Conservation (phyloP, 2,113 vertebrate species). For the Oryzias melastigma region DNA sequence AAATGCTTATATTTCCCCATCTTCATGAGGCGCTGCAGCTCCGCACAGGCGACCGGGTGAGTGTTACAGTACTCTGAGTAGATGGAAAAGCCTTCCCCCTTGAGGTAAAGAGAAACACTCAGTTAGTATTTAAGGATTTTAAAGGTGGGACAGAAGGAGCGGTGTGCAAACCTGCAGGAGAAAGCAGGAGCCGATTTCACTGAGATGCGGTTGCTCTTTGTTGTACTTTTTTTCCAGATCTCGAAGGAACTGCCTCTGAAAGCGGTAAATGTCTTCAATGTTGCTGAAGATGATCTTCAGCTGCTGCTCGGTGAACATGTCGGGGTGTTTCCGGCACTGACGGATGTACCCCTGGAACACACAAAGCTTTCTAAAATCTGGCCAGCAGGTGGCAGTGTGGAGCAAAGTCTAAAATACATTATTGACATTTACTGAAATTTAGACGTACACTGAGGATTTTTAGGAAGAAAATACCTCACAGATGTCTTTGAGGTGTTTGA, state of each 20-base stretch:
- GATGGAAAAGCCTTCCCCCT: constrained; percentile 94
- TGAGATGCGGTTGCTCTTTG: constrained; percentile 91
- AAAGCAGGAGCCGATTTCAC: constrained; percentile 95
- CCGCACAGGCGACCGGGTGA: constrained; percentile 87
- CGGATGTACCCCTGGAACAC: constrained; percentile 90
- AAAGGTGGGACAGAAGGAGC: neutral
- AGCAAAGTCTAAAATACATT: constrained; percentile 1
- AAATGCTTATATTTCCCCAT: constrained; percentile 91
- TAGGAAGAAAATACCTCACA: constrained; percentile 81
- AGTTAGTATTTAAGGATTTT: neutral
- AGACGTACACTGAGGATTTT: neutral
- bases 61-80: constrained; percentile 98
- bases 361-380: constrained; percentile 24
- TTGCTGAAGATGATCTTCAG: constrained; percentile 96
- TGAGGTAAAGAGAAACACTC: constrained; percentile 14
- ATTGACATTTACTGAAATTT: neutral
- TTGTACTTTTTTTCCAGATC: constrained; percentile 96
- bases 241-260: constrained; percentile 93
- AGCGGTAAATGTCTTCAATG: constrained; percentile 97
- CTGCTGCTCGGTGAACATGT: constrained; percentile 91
- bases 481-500: constrained; percentile 97
- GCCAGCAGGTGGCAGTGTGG: constrained; percentile 56
- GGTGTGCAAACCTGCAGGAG: constrained; percentile 83
- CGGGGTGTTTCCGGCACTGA: constrained; percentile 92
- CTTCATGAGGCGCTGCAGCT: constrained; percentile 91